Percentiles rank a stretch among this genome's conserved stretches.
These are phyloP conservation scores for Myzus persicae DNA, from an alignment of 1,140 invertebrate genomes.

Conservation along the genomic window DNA sequence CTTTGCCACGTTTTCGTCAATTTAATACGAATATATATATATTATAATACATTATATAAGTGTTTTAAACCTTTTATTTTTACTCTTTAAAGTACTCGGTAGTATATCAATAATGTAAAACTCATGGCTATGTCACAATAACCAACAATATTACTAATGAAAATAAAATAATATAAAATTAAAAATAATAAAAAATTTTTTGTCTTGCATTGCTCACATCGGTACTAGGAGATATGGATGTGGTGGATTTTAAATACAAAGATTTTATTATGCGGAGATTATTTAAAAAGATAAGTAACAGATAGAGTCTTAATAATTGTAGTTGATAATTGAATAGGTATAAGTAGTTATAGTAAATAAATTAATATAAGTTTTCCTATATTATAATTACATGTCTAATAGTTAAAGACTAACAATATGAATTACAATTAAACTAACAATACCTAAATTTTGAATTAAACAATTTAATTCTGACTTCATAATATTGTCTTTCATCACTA, in stretches of 20 bases:
- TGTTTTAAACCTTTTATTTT: not conserved
- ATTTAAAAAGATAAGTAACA: not conserved
- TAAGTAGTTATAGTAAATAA: not conserved
- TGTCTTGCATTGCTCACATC: no score
- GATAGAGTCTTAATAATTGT: not conserved
- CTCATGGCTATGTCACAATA: no score
- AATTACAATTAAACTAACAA: no score
- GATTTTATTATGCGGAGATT: not conserved
- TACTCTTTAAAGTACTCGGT: not conserved
- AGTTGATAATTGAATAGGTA: not conserved
- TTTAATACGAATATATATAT: not conserved
- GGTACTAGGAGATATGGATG: no score
- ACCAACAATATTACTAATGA: not conserved
- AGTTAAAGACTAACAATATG: no score
- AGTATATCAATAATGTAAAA: not conserved
- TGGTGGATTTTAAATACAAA: no score
- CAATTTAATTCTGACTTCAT: not conserved
- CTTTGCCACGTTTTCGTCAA: not conserved
- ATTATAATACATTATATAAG: not conserved
- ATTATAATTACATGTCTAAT: no score
- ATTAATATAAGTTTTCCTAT: not conserved
- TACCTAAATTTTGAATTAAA: not conserved
- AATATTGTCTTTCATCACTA: not conserved
- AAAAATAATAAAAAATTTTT: no score
- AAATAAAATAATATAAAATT: not conserved